phyloP scores from a whole-genome alignment of 2,888 invertebrate species.

The Drosophila acutilabella region DNA sequence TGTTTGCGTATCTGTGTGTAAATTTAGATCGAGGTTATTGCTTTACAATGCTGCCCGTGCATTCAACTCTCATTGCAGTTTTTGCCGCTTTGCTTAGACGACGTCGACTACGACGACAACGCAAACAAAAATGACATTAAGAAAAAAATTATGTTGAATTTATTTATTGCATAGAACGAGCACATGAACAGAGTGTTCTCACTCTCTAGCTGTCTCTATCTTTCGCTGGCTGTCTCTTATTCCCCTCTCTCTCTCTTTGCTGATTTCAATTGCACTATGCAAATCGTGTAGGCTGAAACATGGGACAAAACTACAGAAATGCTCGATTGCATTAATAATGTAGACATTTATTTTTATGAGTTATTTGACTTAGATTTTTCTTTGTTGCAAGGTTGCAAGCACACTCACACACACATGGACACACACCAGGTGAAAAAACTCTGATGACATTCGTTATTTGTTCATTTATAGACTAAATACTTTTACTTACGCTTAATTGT shows the following conservation, averaged over 20 bases:
- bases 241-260: conserved; percentile 15
- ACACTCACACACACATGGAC: background rate
- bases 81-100: conserved; percentile 38
- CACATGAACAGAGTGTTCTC: conserved; percentile 29
- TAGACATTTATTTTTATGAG: conserved; percentile 56
- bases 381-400: conserved; percentile 57
- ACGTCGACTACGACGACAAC: conserved; percentile 14
- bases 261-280: conserved; percentile 55
- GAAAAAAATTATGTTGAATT: conserved; percentile 74
- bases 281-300: conserved; percentile 55
- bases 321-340: conserved; percentile 43
- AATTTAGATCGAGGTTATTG: conserved; percentile 85
- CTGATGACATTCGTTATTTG: conserved; percentile 61
- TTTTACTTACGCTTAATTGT: conserved; percentile 55
- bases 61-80: conserved; percentile 77
- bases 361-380: conserved; percentile 61
- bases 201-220: conserved; percentile 13
- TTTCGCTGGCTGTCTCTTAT: conserved; percentile 10
- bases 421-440: conserved; percentile 64
- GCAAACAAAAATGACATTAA: conserved; percentile 49
- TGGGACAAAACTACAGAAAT: conserved; percentile 7
- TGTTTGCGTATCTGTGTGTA: conserved; percentile 70
- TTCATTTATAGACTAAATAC: conserved; percentile 29
- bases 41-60: conserved; percentile 84
- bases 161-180: conserved; percentile 60